phyloP scores from a whole-genome alignment of 2,113 vertebrate species.

The Microcebus jonahi region DNA sequence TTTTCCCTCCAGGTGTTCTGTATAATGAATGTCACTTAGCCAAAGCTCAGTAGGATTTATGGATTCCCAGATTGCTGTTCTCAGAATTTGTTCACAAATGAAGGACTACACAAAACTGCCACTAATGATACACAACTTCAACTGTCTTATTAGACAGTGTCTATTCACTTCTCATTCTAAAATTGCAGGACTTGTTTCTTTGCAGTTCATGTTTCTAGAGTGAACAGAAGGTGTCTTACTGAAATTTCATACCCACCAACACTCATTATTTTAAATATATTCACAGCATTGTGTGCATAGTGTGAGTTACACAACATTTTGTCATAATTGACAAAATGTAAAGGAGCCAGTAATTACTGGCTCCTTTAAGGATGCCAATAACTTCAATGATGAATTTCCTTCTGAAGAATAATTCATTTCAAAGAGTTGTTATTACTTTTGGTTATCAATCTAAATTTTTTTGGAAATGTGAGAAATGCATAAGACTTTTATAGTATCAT shows the following conservation, averaged over 20 bases:
- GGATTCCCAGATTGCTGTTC: slow-evolving; percentile 52
- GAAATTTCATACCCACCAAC: slow-evolving; percentile 54
- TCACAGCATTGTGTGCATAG: neutral
- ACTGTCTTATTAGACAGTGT: neutral
- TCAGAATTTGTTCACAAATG: slow-evolving; percentile 54
- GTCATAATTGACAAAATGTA: neutral
- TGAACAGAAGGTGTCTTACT: slow-evolving; percentile 29
- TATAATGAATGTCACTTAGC: slow-evolving; percentile 75
- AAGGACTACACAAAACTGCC: slow-evolving; percentile 42
- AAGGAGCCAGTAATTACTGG: neutral
- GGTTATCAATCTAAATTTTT: slow-evolving; percentile 21
- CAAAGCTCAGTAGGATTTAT: slow-evolving; percentile 67
- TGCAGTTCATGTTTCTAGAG: slow-evolving; percentile 42
- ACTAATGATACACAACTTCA: slow-evolving; percentile 2
- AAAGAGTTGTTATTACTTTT: slow-evolving; percentile 15
- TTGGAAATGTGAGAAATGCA: neutral
- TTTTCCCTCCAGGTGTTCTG: slow-evolving; percentile 77
- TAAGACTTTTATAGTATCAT: slow-evolving; percentile 22
- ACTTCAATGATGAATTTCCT: slow-evolving; percentile 37
- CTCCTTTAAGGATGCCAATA: slow-evolving; percentile 20
- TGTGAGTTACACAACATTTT: slow-evolving; percentile 21
- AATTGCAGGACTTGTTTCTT: slow-evolving; percentile 4
- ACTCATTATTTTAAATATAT: slow-evolving; percentile 57
- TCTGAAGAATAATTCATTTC: slow-evolving; percentile 41
- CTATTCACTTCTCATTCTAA: neutral